Evolutionary conservation across 1,140 invertebrate genomes (phyloP), one percentile per base, ranked within the genome.

Genomic region (Lepidotrigona ventralis): DNA sequence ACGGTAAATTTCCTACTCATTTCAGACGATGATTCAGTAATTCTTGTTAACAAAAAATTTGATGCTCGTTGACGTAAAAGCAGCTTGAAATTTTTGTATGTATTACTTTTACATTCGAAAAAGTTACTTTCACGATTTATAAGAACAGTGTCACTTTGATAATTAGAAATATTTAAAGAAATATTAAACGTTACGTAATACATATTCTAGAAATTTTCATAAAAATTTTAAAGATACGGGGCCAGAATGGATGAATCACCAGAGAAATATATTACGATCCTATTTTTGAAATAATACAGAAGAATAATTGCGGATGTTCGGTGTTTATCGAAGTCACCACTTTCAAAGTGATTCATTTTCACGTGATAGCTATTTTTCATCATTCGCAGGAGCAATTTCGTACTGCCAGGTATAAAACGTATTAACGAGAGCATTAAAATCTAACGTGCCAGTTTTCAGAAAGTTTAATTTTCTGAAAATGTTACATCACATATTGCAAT

Each of bases 131-230:
- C 23, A 23, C 56, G 11, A 12, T 23, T 3, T 21, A 12, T 2
- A 58, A 58, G 9, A 12, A 0, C 56, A 23, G 23, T 4, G 11
- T 58, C 11, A 23, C 23, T 12, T 12, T 3, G 21, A 23, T 9
- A 58, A 58, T 3, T n/a, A n/a, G n/a, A n/a, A n/a, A n/a, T n/a
- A n/a, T 23, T 58, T 19, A 23, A 19, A 60, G 58, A 60, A 60
- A 11, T n/a, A 14, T 60, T 60, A 60, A 14, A 60, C 58, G 23
- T 2, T 3, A 23, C 58, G 23, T n/a, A n/a, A 60, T 14, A 23
- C 14, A n/a, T 60, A 4, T n/a, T 60, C 0, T 0, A n/a, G 0
- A 1, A 60, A n/a, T 60, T 1, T n/a, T 4, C 1, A 23, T 60
- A 14, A 60, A n/a, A 60, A 60, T 60, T 60, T 60, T 12, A n/a